Evolutionary conservation across 2,888 invertebrate genomes (phyloP), one percentile per base, ranked within the genome.

Genomic region (Tenthredo scrophulariae): DNA sequence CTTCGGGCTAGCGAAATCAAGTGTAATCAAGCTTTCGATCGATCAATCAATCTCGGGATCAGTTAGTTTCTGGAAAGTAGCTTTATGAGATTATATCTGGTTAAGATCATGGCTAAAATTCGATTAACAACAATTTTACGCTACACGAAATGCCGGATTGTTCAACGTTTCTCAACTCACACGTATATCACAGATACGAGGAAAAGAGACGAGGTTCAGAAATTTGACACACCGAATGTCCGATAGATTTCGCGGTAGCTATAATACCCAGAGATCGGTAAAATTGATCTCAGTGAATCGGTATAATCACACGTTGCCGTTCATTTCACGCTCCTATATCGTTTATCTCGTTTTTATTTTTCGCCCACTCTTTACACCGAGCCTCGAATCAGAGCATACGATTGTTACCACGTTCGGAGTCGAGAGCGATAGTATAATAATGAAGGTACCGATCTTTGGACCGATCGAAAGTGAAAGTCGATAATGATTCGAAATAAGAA

Each of bases 61-160:
- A 33, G 50, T 50, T 50, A 50, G 77, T 18, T 77, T 77, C 77
- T 33, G 77, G 77, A 77, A 54, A 77, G 18, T 77, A 54, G 46
- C 26, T 29, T 62, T 26, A 22, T 62, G 10, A 62, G 62, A 62
- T 62, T 62, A 62, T 26, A 26, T 26, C 62, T 26, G 26, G 62
- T 26, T 26, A 70, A 70, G 70, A 70, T 75, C 43, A 18, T 26
- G n/a, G 22, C 26, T n/a, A 3, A 46, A 10, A 46, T 75, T 75
- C 75, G 46, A 75, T 75, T 75, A 75, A 75, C 75, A n/a, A 22
- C 75, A 75, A 75, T 75, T 75, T 75, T 75, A 75, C 75, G 75
- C 75, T 75, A 5, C 0, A 13, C 7, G 26, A 40, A 75, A 26
- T 26, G 18, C 43, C 26, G 15, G 75, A 75, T 43, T 46, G 46